Percentiles rank a stretch among this genome's conserved stretches.
These are phyloP conservation scores for Hypercompe scribonia DNA, from an alignment of 2,888 invertebrate genomes.

Conservation along the genomic window DNA sequence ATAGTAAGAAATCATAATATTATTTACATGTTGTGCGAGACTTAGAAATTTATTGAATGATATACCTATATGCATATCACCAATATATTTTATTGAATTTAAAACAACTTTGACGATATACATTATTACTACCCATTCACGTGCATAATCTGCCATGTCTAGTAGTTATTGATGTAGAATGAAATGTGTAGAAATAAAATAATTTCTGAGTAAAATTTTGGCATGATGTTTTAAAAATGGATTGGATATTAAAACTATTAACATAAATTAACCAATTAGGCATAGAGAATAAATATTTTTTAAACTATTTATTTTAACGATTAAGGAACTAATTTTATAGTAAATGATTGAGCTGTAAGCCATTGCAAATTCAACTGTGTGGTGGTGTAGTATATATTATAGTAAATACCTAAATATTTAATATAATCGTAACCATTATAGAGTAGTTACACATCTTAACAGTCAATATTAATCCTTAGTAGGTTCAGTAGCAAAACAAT, in stretches of 20 bases:
- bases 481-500: too few species aligned
- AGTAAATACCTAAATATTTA: not conserved
- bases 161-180: constrained; percentile 8
- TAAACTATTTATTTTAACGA: not conserved
- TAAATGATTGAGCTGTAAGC: not conserved
- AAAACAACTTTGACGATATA: not conserved
- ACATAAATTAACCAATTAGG: not conserved
- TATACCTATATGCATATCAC: too few species aligned
- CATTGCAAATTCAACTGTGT: not conserved
- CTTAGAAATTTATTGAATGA: too few species aligned
- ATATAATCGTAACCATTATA: not conserved
- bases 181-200: not conserved
- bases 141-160: constrained; percentile 23
- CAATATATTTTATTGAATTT: too few species aligned
- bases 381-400: not conserved
- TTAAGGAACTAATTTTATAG: not conserved
- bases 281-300: not conserved
- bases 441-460: too few species aligned
- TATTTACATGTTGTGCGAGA: not conserved
- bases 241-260: constrained; percentile 7
- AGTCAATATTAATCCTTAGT: not conserved
- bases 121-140: not conserved
- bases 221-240: constrained; percentile 7
- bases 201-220: not conserved
- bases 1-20: not conserved